A percentile compares a stretch with the other conserved stretches of the same genome.
These are phyloP conservation scores for Hippocampus guttulatus DNA, from an alignment of 2,113 vertebrate species.

Conservation along the genomic window DNA sequence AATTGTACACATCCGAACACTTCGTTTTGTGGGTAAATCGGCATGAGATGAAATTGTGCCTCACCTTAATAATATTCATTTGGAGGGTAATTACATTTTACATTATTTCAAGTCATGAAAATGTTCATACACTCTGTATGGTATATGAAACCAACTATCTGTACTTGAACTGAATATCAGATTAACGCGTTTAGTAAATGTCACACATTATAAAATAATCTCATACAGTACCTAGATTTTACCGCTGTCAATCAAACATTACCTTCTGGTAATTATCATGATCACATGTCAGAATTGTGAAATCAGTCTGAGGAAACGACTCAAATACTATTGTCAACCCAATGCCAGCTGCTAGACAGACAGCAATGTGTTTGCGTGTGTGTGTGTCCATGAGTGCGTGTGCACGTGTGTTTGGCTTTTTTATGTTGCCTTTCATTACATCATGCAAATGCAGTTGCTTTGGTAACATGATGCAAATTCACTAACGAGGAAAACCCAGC, in stretches of 20 bases:
- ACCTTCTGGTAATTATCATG: neutral
- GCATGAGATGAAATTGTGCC: neutral
- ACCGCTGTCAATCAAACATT: neutral
- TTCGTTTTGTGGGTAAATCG: neutral
- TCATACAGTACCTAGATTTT: neutral
- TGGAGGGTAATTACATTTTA: neutral
- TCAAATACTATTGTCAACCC: neutral
- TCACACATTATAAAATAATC: neutral
- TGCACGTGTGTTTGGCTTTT: neutral
- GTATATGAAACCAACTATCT: neutral
- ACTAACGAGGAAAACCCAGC: constrained; percentile 27
- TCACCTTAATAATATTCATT: neutral
- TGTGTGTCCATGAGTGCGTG: neutral
- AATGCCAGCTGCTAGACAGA: constrained; percentile 1
- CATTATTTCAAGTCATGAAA: neutral
- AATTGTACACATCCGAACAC: neutral
- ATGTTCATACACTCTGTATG: too few relatives aligned
- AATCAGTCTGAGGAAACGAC: neutral
- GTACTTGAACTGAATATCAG: neutral
- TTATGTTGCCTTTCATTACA: constrained; percentile 54
- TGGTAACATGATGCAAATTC: constrained; percentile 46
- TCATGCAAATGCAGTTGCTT: constrained; percentile 45
- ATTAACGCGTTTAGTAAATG: neutral
- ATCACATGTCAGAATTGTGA: neutral
- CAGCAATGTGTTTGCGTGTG: neutral